phyloP scores from a whole-genome alignment of 2,797 vertebrate genomes.

The Alcedo atthis region DNA sequence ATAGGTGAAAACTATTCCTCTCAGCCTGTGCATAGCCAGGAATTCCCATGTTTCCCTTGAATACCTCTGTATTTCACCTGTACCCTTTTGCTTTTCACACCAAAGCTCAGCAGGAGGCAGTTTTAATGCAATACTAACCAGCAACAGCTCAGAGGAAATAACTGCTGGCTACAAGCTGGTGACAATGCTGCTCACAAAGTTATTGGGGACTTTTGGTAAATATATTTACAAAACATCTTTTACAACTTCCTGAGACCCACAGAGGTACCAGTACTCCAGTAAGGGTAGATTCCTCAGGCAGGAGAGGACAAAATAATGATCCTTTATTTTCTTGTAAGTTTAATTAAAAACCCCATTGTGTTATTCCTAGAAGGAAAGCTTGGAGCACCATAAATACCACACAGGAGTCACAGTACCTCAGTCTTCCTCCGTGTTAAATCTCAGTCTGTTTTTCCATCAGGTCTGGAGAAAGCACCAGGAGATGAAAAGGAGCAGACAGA shows the following conservation, averaged over 20 bases:
- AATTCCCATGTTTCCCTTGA: neutral
- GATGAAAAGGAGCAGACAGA: neutral
- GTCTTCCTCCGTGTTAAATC: neutral
- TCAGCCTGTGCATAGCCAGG: neutral
- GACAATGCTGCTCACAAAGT: neutral
- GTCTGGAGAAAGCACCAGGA: neutral
- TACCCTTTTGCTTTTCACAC: neutral
- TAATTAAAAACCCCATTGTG: neutral
- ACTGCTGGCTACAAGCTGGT: neutral
- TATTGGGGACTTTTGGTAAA: neutral
- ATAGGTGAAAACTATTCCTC: neutral
- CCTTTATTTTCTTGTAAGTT: neutral
- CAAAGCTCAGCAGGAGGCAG: neutral
- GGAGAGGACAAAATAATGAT: neutral
- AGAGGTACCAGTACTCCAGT: neutral
- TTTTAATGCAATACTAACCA: neutral
- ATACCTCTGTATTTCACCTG: accelerated
- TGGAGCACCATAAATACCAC: neutral
- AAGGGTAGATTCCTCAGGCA: neutral
- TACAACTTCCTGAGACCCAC: neutral
- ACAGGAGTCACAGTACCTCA: neutral
- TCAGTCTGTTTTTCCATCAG: neutral
- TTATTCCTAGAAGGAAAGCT: neutral
- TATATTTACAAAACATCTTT: neutral
- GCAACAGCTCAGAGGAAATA: accelerated